Evolutionary conservation across 1,140 invertebrate species (phyloP).

Genomic region (Theocolax elegans): DNA sequence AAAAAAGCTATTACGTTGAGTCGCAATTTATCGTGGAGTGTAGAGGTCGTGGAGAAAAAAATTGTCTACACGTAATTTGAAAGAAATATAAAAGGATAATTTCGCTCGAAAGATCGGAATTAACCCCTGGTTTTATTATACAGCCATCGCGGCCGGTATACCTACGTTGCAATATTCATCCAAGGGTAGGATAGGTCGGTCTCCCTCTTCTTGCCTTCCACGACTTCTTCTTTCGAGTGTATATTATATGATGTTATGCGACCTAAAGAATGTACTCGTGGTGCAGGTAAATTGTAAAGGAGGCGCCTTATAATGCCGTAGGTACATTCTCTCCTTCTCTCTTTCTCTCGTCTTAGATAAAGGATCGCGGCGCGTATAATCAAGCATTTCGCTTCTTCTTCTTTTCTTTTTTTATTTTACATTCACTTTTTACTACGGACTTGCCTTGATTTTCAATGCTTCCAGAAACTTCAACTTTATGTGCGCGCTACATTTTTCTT

Average conservation of each 20-base stretch:
- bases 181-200: neutral
- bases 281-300: slow-evolving; percentile 33
- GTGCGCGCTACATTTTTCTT: neutral
- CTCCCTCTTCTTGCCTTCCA: slow-evolving; percentile 17
- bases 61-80: neutral
- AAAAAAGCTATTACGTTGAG: too few species aligned
- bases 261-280: slow-evolving; percentile 32
- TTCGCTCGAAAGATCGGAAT: neutral
- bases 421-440: neutral
- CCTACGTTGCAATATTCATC: slow-evolving; percentile 9
- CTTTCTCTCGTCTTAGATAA: slow-evolving; percentile 19
- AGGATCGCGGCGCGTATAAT: slow-evolving; percentile 34
- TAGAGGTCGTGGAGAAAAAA: neutral
- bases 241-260: slow-evolving; percentile 36
- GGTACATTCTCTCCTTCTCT: neutral
- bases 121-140: slow-evolving; percentile 15
- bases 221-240: slow-evolving; percentile 30
- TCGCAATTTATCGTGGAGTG: neutral
- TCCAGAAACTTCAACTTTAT: slow-evolving; percentile 7
- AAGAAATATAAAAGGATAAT: neutral
- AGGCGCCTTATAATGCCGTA: slow-evolving; percentile 32
- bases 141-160: neutral
- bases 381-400: slow-evolving; percentile 4
- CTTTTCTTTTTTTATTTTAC: slow-evolving; percentile 13
- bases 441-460: slow-evolving; percentile 34